Evolutionary conservation across 2,797 vertebrate species (phyloP).

Genomic region (Characodon lateralis): DNA sequence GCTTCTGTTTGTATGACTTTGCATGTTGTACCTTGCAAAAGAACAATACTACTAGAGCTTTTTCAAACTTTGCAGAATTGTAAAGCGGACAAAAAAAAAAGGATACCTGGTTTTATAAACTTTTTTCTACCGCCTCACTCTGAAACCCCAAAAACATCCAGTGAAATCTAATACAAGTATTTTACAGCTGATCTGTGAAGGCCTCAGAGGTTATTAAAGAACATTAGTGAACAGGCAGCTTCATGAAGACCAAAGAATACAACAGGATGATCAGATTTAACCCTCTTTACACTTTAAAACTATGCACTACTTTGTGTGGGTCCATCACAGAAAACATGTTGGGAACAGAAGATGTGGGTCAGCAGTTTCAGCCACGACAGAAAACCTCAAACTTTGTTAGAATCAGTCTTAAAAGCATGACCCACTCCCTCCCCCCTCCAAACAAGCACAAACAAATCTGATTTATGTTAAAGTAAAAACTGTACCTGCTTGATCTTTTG

Average conservation of each 20-base stretch:
- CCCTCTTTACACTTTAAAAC: background rate
- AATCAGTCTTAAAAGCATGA: too few species aligned
- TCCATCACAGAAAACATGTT: background rate
- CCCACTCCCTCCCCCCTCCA: background rate
- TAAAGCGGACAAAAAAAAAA: background rate
- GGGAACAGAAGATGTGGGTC: background rate
- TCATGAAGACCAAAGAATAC: background rate
- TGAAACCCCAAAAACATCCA: too few species aligned
- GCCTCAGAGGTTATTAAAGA: too few species aligned
- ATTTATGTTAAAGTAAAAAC: background rate
- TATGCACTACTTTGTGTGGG: background rate
- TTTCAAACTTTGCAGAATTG: too few species aligned
- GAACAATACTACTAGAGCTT: too few species aligned
- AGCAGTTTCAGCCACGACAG: background rate
- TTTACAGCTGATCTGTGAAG: too few species aligned
- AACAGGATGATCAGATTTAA: background rate
- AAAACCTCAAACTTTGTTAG: background rate
- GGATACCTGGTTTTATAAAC: too few species aligned
- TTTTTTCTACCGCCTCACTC: too few species aligned
- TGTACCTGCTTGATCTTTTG: conserved; percentile 89
- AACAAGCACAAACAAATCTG: background rate
- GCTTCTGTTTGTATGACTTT: too few species aligned
- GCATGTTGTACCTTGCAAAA: too few species aligned
- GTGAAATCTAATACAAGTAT: too few species aligned
- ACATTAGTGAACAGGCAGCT: background rate